Evolutionary conservation across 2,888 invertebrate genomes (phyloP).

Genomic region (Blomia tropicalis): DNA sequence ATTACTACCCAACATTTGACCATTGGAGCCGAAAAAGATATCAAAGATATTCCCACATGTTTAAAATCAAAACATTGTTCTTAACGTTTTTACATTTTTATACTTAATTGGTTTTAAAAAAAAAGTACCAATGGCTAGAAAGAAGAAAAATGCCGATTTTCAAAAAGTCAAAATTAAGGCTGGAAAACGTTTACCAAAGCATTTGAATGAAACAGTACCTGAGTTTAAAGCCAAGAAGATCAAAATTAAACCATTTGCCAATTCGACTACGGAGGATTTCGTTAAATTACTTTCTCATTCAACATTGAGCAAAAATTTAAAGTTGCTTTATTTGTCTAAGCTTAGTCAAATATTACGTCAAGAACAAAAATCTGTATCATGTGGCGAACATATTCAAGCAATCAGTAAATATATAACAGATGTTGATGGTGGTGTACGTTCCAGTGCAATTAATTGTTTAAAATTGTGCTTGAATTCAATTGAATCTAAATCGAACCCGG

Average conservation of each 20-base stretch:
- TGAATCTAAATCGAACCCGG: background rate
- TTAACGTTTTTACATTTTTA: no score
- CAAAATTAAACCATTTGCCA: constrained; percentile 30
- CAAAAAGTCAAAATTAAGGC: constrained; percentile 38
- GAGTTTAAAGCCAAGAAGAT: constrained; percentile 35
- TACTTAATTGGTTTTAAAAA: no score
- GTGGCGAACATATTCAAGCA: constrained; percentile 21
- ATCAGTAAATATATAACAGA: constrained; percentile 18
- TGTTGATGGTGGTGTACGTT: constrained; percentile 19
- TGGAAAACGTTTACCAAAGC: constrained; percentile 35
- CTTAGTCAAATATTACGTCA: background rate
- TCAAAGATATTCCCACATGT: no score
- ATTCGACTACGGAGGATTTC: constrained; percentile 9
- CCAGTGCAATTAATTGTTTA: constrained; percentile 12
- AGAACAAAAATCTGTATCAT: background rate
- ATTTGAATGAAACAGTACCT: constrained; percentile 35
- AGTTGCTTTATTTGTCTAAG: constrained; percentile 19
- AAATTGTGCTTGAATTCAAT: constrained; percentile 16
- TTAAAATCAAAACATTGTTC: no score
- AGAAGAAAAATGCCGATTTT: constrained; percentile 34
- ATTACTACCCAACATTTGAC: no score
- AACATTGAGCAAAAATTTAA: constrained; percentile 14
- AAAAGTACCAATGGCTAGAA: no score
- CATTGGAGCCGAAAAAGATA: no score
- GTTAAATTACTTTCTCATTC: constrained; percentile 15